Evolutionary conservation across 2,888 invertebrate genomes (phyloP), one percentile per base, ranked within the genome.

Genomic region (Mythimna loreyi): DNA sequence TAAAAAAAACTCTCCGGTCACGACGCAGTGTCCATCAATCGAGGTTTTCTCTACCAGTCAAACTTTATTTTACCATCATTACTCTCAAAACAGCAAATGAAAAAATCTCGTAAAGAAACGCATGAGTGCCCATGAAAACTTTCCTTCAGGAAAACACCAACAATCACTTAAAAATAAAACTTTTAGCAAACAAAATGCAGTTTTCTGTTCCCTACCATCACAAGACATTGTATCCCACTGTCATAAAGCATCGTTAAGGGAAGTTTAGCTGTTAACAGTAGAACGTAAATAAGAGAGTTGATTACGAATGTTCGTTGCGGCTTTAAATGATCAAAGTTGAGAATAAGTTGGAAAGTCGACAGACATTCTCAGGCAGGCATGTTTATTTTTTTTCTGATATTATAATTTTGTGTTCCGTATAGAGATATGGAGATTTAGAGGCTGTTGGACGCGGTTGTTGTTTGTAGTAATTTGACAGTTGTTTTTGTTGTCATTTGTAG

Each of bases 311-410:
- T 60, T 52, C 43, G 19, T 67, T 63, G 81, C 69, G 77, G 76
- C 75, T 84, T 84, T 79, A 85, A 88, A 86, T 86, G 81, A 85
- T 85, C 81, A 82, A 86, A 87, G 78, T 87, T 87, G 52, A 57
- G 69, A 83, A 83, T 84, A 81, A 86, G 78, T 86, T 83, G 70
- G 47, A 63, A 78, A 84, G 82, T 83, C 68, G 40, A 57, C 33
- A 57, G 75, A 85, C 77, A 84, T 87, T 73, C 40, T 57, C 47
- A 50, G n/a, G 67, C 45, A 49, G 23, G 28, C 4, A 19, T 36
- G 43, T 66, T 53, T 53, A 13, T 40, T 55, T 45, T 40, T 25
- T 74, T 33, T 25, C 23, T 52, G 25, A 25, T 11, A n/a, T 58
- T 55, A 13, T 80, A 19, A 40, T 45, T 69, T 50, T 75, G 30